A percentile compares a stretch with the other conserved stretches of the same genome.
phyloP scores from a whole-genome alignment of 2,888 invertebrate genomes.

The Synergus laeviventris region DNA sequence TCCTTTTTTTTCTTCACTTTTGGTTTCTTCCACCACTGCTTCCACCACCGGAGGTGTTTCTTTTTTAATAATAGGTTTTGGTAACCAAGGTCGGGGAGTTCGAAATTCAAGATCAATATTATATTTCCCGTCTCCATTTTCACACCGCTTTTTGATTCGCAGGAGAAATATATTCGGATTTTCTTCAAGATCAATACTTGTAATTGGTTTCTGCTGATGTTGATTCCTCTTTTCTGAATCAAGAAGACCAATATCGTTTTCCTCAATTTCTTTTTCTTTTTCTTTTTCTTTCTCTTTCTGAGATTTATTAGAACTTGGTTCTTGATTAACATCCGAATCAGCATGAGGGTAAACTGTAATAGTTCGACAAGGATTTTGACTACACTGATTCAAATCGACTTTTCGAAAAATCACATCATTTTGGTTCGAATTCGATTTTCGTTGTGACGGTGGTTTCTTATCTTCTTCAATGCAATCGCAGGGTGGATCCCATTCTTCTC shows the following conservation, averaged over 20 bases:
- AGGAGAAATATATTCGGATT: slow-evolving; percentile 72
- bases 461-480: slow-evolving; percentile 63
- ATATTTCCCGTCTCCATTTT: slow-evolving; percentile 56
- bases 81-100: slow-evolving; percentile 67
- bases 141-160: slow-evolving; percentile 62
- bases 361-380: slow-evolving; percentile 37
- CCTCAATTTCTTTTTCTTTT: background rate
- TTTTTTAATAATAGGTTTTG: slow-evolving; percentile 21
- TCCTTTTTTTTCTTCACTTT: background rate
- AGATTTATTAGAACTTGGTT: slow-evolving; percentile 37
- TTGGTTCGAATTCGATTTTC: background rate
- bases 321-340: slow-evolving; percentile 32
- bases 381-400: background rate
- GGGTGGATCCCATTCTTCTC: slow-evolving; percentile 61
- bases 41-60: background rate
- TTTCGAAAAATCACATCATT: slow-evolving; percentile 9
- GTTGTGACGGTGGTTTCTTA: slow-evolving; percentile 1
- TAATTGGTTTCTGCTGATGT: slow-evolving; percentile 8
- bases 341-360: slow-evolving; percentile 50
- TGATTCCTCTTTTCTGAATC: background rate
- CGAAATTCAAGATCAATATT: slow-evolving; percentile 68
- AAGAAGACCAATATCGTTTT: background rate
- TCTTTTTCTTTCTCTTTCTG: slow-evolving; percentile 14
- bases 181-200: slow-evolving; percentile 57
- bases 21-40: background rate